Conservation (phyloP, 2,888 invertebrate species). For the Dilophus febrilis region DNA sequence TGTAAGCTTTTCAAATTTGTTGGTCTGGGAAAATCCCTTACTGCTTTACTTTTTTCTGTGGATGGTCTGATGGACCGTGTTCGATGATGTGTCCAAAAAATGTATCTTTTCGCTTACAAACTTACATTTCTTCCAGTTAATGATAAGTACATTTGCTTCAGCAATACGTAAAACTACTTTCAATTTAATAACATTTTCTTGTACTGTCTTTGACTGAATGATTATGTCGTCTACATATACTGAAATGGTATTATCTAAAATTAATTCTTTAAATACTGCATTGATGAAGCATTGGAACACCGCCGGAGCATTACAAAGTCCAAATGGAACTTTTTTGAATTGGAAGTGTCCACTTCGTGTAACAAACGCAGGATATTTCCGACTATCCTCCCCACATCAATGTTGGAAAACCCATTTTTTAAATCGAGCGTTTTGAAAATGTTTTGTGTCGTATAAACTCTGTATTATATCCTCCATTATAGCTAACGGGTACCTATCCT, state of each 20-base stretch:
- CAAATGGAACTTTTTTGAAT: conserved; percentile 23
- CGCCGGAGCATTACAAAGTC: conserved; percentile 21
- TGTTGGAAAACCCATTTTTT: conserved; percentile 21
- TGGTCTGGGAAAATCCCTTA: not conserved
- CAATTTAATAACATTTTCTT: no score
- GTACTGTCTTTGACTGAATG: no score
- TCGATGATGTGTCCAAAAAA: not conserved
- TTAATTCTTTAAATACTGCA: conserved; percentile 8
- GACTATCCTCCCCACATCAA: conserved; percentile 13
- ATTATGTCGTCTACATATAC: no score
- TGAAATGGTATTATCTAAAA: no score
- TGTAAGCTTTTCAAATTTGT: no score
- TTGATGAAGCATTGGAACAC: conserved; percentile 17
- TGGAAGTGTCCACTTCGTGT: conserved; percentile 23
- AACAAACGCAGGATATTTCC: conserved; percentile 22
- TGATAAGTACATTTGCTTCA: not conserved
- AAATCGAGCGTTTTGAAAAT: conserved; percentile 17
- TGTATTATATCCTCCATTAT: conserved; percentile 23
- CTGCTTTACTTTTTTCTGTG: not conserved
- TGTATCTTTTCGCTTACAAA: not conserved
- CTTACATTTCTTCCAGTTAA: no score
- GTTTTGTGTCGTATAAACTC: conserved; percentile 8
- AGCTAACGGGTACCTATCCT: conserved; percentile 21
- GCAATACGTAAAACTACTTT: no score
- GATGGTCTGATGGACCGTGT: not conserved